Evolutionary conservation across 2,113 vertebrate genomes (phyloP).

Genomic region (Oreotrochilus melanogaster): DNA sequence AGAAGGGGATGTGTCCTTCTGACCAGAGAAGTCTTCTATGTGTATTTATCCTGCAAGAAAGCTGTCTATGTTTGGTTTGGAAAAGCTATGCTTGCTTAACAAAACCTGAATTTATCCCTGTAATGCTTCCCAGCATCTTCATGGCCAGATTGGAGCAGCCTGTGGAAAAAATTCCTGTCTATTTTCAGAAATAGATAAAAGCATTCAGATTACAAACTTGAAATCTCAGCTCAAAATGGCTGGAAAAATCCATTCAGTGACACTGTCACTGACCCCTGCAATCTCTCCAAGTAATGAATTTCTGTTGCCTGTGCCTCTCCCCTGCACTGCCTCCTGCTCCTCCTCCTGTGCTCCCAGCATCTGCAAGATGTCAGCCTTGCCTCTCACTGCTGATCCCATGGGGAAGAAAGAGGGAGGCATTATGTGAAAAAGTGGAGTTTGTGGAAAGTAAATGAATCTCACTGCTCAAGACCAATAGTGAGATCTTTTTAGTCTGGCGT

Average conservation of each 20-base stretch:
- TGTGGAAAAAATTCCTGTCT: constrained; percentile 89
- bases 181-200: constrained; percentile 90
- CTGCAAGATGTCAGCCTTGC: constrained; percentile 72
- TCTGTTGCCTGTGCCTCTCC: constrained; percentile 28
- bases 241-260: constrained; percentile 83
- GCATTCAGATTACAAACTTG: constrained; percentile 83
- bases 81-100: constrained; percentile 67
- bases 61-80: constrained; percentile 72
- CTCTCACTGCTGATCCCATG: constrained; percentile 42
- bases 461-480: neutral
- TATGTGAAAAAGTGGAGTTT: constrained; percentile 5
- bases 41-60: neutral
- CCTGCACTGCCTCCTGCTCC: neutral
- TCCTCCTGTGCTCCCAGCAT: constrained; percentile 29
- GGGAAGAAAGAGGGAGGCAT: neutral
- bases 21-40: neutral
- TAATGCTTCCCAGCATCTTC: constrained; percentile 79
- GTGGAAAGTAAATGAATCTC: constrained; percentile 32
- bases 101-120: constrained; percentile 76
- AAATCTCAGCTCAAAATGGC: constrained; percentile 81
- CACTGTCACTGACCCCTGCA: constrained; percentile 46
- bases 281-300: constrained; percentile 76
- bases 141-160: constrained; percentile 82
- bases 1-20: neutral
- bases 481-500: neutral